Percentiles rank a stretch among this genome's conserved stretches.
Evolutionary conservation across 1,140 invertebrate species (phyloP).

Genomic region (Zaprionus lachaisei): DNA sequence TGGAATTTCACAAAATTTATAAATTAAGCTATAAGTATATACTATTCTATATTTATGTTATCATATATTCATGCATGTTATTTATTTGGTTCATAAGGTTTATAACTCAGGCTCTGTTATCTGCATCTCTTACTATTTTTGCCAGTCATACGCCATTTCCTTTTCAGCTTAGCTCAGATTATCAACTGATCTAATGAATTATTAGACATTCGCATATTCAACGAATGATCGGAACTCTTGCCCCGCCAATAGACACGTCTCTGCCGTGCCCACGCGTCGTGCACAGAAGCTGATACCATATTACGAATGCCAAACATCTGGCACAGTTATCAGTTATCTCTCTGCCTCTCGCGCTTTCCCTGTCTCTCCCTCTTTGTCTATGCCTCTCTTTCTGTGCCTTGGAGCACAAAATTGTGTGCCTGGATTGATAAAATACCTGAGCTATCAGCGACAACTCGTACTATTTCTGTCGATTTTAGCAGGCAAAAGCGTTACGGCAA

Average conservation of each 20-base stretch:
- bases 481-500: background rate
- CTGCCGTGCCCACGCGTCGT: constrained; percentile 5
- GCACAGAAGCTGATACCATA: constrained; percentile 31
- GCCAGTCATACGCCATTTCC: background rate
- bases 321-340: constrained; percentile 42
- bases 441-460: constrained; percentile 29
- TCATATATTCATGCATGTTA: too few relatives aligned
- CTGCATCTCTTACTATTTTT: background rate
- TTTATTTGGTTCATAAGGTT: too few relatives aligned
- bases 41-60: too few relatives aligned
- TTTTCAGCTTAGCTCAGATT: background rate
- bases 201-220: background rate
- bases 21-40: too few relatives aligned
- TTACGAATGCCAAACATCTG: background rate
- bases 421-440: constrained; percentile 52
- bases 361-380: constrained; percentile 6
- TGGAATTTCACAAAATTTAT: too few relatives aligned
- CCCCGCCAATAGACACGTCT: constrained; percentile 21
- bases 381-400: constrained; percentile 19
- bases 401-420: constrained; percentile 9
- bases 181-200: background rate
- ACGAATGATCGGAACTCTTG: background rate
- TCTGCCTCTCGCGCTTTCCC: background rate
- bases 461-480: constrained; percentile 39
- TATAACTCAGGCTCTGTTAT: background rate